Evolutionary conservation across 2,113 vertebrate genomes (phyloP).

Genomic region (Lates calcarifer): DNA sequence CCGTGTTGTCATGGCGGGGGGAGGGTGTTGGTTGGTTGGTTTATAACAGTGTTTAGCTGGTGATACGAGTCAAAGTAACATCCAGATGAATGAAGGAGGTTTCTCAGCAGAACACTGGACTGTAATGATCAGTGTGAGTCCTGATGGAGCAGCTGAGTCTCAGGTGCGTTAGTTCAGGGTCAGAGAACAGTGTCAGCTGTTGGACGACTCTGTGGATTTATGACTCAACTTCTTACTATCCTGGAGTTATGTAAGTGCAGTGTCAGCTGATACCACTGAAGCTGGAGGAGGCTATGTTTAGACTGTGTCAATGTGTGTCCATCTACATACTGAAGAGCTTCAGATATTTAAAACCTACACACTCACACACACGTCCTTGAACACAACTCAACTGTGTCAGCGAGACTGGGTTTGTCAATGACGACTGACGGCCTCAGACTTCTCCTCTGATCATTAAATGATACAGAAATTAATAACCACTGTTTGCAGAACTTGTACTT

Average conservation of each 20-base stretch:
- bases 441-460: too few species aligned
- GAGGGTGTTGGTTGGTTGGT: too few species aligned
- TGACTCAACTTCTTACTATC: neutral
- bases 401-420: neutral
- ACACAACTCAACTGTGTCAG: neutral
- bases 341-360: constrained; percentile 14
- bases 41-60: too few species aligned
- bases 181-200: neutral
- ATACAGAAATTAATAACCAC: too few species aligned
- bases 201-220: neutral
- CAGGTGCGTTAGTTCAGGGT: neutral
- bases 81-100: too few species aligned
- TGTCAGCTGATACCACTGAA: constrained; percentile 44
- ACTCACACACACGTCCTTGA: neutral
- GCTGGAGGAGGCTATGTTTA: constrained; percentile 68
- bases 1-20: too few species aligned
- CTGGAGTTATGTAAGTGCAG: neutral
- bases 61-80: too few species aligned
- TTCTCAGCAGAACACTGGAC: too few species aligned
- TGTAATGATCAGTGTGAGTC: too few species aligned
- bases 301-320: constrained; percentile 20
- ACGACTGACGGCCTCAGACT: neutral
- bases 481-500: too few species aligned
- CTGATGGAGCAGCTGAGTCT: neutral
- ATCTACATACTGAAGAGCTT: neutral